Evolutionary conservation across 2,888 invertebrate genomes (phyloP).

Genomic region (Bedellia somnulentella): DNA sequence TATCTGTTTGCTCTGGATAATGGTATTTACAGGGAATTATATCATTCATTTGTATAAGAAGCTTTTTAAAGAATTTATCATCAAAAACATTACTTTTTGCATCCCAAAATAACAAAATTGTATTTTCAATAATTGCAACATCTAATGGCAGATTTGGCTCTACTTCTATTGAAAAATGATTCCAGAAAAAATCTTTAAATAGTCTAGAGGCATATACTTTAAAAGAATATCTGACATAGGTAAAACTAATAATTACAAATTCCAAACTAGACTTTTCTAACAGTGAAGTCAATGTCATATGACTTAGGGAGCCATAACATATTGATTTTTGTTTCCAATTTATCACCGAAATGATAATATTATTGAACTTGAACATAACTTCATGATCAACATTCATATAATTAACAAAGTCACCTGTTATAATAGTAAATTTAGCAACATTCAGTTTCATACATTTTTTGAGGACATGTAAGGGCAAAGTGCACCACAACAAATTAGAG

Average conservation of each 20-base stretch:
- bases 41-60: constrained; percentile 18
- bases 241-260: constrained; percentile 19
- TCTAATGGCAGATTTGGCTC: constrained; percentile 12
- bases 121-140: constrained; percentile 17
- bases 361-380: constrained; percentile 14
- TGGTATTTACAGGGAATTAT: constrained; percentile 23
- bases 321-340: constrained; percentile 15
- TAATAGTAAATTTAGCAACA: too few species aligned
- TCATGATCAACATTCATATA: too few species aligned
- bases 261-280: constrained; percentile 19
- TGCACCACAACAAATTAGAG: too few species aligned
- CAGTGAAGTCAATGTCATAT: constrained; percentile 14
- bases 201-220: constrained; percentile 18
- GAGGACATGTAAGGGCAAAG: too few species aligned
- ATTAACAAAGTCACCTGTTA: too few species aligned
- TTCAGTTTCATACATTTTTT: too few species aligned
- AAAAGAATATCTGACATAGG: constrained; percentile 10
- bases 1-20: too few species aligned
- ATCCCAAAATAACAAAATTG: constrained; percentile 27
- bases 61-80: constrained; percentile 22
- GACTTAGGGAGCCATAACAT: constrained; percentile 13
- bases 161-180: constrained; percentile 18
- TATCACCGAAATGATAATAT: constrained; percentile 18
- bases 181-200: constrained; percentile 22
- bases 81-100: constrained; percentile 25